These are phyloP conservation scores for Strigops habroptila DNA, from an alignment of 2,113 vertebrate species.

Conservation along the genomic window DNA sequence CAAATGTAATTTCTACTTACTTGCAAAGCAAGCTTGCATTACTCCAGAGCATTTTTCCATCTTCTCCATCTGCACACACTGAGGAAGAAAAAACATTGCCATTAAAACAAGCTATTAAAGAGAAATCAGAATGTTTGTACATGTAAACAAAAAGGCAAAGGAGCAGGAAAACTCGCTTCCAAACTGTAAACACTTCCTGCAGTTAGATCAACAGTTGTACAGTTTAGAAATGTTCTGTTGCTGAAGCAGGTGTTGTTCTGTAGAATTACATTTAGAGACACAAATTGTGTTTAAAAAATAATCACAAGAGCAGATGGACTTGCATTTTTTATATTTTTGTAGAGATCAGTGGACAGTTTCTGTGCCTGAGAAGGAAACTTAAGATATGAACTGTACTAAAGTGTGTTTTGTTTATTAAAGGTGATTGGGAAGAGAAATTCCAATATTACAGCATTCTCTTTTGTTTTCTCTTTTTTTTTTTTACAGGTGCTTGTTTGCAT, in stretches of 20 bases:
- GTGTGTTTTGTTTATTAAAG: background rate
- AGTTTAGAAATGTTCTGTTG: slow-evolving; percentile 20
- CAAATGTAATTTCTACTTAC: background rate
- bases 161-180: slow-evolving; percentile 1
- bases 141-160: background rate
- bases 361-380: background rate
- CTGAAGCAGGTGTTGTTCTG: slow-evolving; percentile 35
- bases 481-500: slow-evolving; percentile 87
- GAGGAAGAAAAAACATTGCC: background rate
- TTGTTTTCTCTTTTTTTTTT: background rate
- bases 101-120: slow-evolving; percentile 16
- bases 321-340: background rate
- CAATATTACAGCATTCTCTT: background rate
- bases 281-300: slow-evolving; percentile 3
- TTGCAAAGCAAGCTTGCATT: background rate
- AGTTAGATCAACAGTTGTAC: slow-evolving; percentile 5
- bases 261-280: slow-evolving; percentile 14
- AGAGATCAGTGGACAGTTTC: background rate
- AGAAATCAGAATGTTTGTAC: background rate
- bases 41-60: background rate
- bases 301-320: slow-evolving; percentile 41
- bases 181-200: slow-evolving; percentile 38
- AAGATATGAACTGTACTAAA: background rate
- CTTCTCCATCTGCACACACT: background rate
- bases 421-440: background rate